These are phyloP conservation scores for Motacilla tschutschensis DNA, from an alignment of 2,113 vertebrate genomes.

Conservation along the genomic window DNA sequence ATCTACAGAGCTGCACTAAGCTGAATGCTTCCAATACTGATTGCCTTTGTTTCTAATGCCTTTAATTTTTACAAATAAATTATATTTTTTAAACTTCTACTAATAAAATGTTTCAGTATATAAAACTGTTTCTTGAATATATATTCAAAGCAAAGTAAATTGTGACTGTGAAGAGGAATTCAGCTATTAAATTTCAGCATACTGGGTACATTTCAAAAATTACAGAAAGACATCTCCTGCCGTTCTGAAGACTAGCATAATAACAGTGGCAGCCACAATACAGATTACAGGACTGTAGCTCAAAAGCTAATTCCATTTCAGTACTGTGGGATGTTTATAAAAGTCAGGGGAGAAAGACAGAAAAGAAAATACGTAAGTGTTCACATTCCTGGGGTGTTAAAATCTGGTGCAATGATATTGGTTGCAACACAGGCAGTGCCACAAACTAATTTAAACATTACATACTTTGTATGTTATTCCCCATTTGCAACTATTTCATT, in stretches of 20 bases:
- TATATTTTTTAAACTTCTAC: background rate
- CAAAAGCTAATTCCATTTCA: background rate
- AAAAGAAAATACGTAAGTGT: background rate
- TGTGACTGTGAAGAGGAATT: background rate
- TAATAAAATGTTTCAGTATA: background rate
- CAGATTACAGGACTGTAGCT: background rate
- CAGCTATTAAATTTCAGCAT: background rate
- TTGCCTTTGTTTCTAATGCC: background rate
- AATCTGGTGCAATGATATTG: background rate
- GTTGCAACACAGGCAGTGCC: background rate
- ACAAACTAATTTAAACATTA: background rate
- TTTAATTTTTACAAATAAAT: background rate
- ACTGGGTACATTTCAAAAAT: background rate
- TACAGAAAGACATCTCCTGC: background rate
- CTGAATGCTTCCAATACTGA: background rate
- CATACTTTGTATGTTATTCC: background rate
- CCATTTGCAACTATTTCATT: background rate
- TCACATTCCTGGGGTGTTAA: background rate
- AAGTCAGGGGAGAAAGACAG: rapidly evolving
- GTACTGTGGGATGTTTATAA: background rate
- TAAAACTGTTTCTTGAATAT: background rate
- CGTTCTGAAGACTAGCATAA: background rate
- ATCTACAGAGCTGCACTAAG: background rate
- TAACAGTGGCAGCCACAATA: background rate
- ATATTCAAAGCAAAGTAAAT: background rate